Percentiles rank a stretch among this genome's conserved stretches.
phyloP scores from a whole-genome alignment of 2,113 vertebrate genomes.

The Phodopus roborovskii region DNA sequence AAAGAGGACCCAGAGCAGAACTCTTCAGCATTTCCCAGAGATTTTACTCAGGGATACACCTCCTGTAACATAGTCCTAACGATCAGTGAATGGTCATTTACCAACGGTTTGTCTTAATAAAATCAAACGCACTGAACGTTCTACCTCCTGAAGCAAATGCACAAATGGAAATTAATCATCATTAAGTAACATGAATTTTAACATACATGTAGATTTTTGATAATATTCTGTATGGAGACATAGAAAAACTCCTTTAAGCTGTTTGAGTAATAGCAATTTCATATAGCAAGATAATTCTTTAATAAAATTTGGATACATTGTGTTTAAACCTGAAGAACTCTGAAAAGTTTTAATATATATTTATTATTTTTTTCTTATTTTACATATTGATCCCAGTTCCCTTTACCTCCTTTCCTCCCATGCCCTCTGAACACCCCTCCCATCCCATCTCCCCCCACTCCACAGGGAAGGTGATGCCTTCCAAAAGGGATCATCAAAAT shows the following conservation, averaged over 20 bases:
- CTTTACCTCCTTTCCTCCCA: no score
- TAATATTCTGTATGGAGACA: neutral
- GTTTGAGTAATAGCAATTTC: neutral
- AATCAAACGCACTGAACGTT: neutral
- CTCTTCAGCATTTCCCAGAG: neutral
- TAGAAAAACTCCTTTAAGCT: neutral
- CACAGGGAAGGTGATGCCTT: no score
- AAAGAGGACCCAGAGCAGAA: neutral
- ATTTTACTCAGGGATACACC: no score
- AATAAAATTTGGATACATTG: neutral
- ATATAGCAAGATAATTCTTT: neutral
- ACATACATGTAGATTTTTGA: neutral
- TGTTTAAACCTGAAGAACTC: neutral
- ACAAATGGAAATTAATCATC: neutral
- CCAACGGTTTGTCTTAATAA: neutral
- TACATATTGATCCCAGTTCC: no score
- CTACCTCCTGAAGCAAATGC: neutral
- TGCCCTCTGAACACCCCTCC: no score
- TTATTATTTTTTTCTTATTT: no score
- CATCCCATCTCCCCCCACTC: no score
- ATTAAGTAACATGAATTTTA: neutral
- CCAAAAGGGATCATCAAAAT: no score
- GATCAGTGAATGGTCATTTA: neutral
- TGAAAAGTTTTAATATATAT: neutral
- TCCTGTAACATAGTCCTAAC: neutral